These are phyloP conservation scores for Bhutanitis thaidina DNA, from an alignment of 2,888 invertebrate species.

Conservation along the genomic window DNA sequence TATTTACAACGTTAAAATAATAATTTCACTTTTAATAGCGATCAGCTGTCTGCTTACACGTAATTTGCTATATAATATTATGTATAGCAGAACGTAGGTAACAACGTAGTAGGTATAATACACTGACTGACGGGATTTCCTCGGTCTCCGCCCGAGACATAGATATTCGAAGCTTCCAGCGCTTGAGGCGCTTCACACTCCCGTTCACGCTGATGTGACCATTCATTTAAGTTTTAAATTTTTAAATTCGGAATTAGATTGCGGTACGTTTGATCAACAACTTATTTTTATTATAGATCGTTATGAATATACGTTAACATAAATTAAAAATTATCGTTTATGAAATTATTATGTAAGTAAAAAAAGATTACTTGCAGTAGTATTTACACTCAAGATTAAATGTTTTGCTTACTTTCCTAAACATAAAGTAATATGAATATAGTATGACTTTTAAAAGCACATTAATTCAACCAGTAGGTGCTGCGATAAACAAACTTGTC, in stretches of 20 bases:
- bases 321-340: too few species aligned
- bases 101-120: slow-evolving; percentile 30
- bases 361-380: too few species aligned
- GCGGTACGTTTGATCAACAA: too few species aligned
- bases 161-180: slow-evolving; percentile 38
- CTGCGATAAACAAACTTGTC: not conserved
- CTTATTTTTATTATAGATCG: too few species aligned
- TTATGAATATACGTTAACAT: too few species aligned
- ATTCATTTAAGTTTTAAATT: not conserved
- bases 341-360: too few species aligned
- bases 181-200: slow-evolving; percentile 43
- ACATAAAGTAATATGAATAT: too few species aligned
- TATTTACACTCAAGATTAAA: too few species aligned
- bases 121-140: slow-evolving; percentile 51
- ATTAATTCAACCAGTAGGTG: too few species aligned
- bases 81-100: slow-evolving; percentile 46
- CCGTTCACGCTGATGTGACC: not conserved
- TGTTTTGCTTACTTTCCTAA: too few species aligned
- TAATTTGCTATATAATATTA: slow-evolving; percentile 60
- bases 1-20: slow-evolving; percentile 19
- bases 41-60: slow-evolving; percentile 60
- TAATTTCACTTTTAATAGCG: slow-evolving; percentile 46
- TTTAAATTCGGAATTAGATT: not conserved
- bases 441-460: too few species aligned
- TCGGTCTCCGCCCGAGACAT: slow-evolving; percentile 55